Evolutionary conservation across 2,113 vertebrate genomes (phyloP), one percentile per base, ranked within the genome.

Genomic region (Thymallus thymallus): DNA sequence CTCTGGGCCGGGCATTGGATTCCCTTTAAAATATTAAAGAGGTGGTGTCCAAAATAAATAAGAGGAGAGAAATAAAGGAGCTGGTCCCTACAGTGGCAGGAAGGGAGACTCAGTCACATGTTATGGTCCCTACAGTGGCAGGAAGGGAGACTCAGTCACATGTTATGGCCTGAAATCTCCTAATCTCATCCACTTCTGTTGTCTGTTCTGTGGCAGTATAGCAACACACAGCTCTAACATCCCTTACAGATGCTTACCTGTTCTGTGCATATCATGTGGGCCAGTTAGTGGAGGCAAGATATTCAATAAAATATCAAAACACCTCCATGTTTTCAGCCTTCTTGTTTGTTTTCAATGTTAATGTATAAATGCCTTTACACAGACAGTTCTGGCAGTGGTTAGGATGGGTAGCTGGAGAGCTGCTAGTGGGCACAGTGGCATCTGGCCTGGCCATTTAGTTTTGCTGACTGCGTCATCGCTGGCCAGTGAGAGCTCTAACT

Each of bases 21-120:
- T 71, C 78, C 72, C 32, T 83, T 84, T 81, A 85, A 91, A 92
- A 86, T 89, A 91, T 90, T 87, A 75, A 89, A 83, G 80, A 89
- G 77, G 71, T 5, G 48, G 48, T 18, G 48, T 82, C 78, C 67
- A 80, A 80, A 86, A 88, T 85, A 90, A 85, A 89, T 75, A 71
- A 68, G 63, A 20, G 69, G 69, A 75, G 56, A 75, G 86, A 81
- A 79, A 41, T 41, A 41, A 41, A 41, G 35, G 35, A 7, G 2
- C 35, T 41, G 68, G 48, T 45, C 73, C 51, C 75, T 72, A 55
- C 69, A 71, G 55, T 80, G 65, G 35, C 35, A 41, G 35, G 35
- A 7, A 41, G 35, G 35, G 35, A 41, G 35, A 10, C 35, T 10
- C 35, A 10, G 35, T 41, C 35, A 10, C 35, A 10, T 41, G 35